Evolutionary conservation across 2,113 vertebrate species (phyloP), one percentile per base, ranked within the genome.

Genomic region (Oncorhynchus mykiss): DNA sequence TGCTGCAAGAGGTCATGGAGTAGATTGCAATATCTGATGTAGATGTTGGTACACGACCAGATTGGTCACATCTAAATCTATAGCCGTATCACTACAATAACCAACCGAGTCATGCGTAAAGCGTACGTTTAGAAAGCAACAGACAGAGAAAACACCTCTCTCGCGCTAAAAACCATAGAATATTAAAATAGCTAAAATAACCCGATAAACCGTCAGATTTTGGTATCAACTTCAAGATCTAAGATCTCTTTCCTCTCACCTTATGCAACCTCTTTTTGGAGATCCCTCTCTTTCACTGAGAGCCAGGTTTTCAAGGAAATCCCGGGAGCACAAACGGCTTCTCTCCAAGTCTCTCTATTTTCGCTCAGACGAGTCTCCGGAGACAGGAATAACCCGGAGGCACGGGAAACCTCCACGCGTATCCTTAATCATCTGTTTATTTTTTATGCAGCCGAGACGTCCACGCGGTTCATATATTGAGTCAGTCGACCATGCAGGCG

Each of bases 391-490:
- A 20, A 68, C 31, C 16, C 66, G 16, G 31, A 20, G 67, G n/a
- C 25, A 18, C 2, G 16, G 20, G 27, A 34, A 49, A 49, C 27
- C 24, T 64, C 24, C 12, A 13, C n/a, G 29, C 18, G 48, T 49
- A 24, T 48, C 22, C 20, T 73, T 77, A 70, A 65, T 14, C 71
- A 39, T 49, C 27, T 65, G 72, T 12, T 72, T 22, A 76, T 31
- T 87, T 31, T 87, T 87, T 84, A 84, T 75, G 77, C 85, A 84
- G 82, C 84, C 77, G 72, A 67, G 79, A 75, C 75, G 65, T 72
- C 71, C 80, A 85, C 77, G 77, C 81, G 79, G 77, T 79, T 45
- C 5, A 13, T 39, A 39, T 22, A 4, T 22, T 16, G 16, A 11
- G 34, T 70, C 39, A 54, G 12, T 16, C 22, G 20, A 12, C 68